Conservation (phyloP, 2,888 invertebrate species). For the Lasioglossum zephyrum region DNA sequence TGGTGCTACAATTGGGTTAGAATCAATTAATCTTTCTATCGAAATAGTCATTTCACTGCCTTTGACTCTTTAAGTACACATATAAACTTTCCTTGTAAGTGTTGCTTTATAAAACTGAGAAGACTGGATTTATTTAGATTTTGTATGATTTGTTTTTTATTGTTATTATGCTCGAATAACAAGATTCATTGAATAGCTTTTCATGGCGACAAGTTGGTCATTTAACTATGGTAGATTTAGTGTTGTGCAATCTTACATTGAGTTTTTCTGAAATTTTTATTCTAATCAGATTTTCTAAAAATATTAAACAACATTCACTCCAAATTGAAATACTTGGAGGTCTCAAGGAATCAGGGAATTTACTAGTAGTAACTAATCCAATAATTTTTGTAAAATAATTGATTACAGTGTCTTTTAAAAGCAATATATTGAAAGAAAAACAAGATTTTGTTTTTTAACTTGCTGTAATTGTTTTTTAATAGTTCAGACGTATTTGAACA, state of each 20-base stretch:
- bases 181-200: neutral
- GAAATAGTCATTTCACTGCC: neutral
- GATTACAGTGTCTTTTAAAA: no score
- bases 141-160: neutral
- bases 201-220: neutral
- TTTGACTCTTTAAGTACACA: neutral
- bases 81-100: neutral
- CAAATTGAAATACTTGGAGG: neutral
- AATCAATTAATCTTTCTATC: neutral
- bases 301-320: neutral
- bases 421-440: no score
- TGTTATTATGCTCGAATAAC: neutral
- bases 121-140: neutral
- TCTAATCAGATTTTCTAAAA: neutral
- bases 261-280: neutral
- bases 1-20: slow-evolving; percentile 88
- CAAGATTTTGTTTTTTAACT: neutral
- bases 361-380: no score
- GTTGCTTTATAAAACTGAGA: neutral
- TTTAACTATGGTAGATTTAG: no score
- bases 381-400: no score
- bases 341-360: no score
- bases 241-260: neutral
- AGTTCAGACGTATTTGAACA: slow-evolving; percentile 16
- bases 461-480: neutral